These are phyloP conservation scores for Nothoprocta perdicaria DNA, from an alignment of 2,113 vertebrate genomes.

Conservation along the genomic window DNA sequence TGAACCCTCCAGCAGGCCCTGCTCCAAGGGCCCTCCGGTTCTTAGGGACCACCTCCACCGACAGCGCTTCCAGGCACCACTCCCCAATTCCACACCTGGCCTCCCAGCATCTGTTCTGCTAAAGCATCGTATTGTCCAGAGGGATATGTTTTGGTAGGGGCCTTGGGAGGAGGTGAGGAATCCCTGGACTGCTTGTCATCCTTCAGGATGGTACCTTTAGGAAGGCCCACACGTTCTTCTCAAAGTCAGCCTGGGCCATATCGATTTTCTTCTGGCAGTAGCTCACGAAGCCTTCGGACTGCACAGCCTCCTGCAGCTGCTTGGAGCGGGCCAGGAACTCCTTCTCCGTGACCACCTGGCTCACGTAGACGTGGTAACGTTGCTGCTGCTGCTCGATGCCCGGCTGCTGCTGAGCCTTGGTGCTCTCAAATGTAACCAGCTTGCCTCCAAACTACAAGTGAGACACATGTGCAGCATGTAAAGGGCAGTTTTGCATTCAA, in stretches of 20 bases:
- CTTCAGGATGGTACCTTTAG: conserved; percentile 83
- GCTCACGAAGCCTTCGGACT: conserved; percentile 81
- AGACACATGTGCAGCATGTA: not conserved
- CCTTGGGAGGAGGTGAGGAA: not conserved
- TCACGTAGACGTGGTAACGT: conserved; percentile 81
- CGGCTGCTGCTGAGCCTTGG: conserved; percentile 76
- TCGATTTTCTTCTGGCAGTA: conserved; percentile 92
- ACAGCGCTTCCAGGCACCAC: not conserved
- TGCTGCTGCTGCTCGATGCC: conserved; percentile 76
- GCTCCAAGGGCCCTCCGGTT: not conserved
- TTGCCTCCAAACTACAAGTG: conserved; percentile 92
- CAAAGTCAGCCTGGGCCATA: conserved; percentile 85
- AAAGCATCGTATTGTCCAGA: not conserved
- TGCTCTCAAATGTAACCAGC: conserved; percentile 88
- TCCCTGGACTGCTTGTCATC: not conserved
- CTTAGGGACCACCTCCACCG: not conserved
- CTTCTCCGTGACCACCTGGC: conserved; percentile 93
- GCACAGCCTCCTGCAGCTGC: conserved; percentile 88
- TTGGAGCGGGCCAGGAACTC: conserved; percentile 86
- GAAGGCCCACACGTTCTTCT: conserved; percentile 93
- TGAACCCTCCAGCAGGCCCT: rapidly evolving
- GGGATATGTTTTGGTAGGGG: not conserved
- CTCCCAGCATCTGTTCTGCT: not conserved
- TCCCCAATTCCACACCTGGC: not conserved
- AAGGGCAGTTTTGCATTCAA: not conserved